Percentiles rank a stretch among this genome's conserved stretches.
These are phyloP conservation scores for Chiroxiphia lanceolata DNA, from an alignment of 2,797 vertebrate species.

Conservation along the genomic window DNA sequence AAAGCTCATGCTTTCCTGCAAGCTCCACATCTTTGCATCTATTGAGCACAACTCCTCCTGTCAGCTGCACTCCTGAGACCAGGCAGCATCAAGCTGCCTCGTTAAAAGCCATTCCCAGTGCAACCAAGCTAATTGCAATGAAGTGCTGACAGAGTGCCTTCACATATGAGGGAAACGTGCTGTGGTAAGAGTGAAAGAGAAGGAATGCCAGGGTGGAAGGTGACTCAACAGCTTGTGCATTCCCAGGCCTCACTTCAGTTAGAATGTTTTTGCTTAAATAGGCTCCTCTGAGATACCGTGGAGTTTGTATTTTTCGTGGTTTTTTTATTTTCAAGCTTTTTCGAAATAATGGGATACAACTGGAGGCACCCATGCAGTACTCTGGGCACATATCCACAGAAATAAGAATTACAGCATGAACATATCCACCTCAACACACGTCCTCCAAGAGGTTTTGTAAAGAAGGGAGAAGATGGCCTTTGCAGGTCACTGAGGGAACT, in stretches of 20 bases:
- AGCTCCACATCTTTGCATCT: not conserved
- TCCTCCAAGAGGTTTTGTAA: not conserved
- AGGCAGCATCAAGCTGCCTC: not conserved
- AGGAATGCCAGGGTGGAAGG: not conserved
- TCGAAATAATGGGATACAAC: not conserved
- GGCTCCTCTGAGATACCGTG: not conserved
- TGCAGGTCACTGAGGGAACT: not conserved
- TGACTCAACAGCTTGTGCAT: not conserved
- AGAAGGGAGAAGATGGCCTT: not conserved
- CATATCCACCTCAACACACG: accelerated
- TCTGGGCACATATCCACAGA: not conserved
- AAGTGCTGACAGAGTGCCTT: conserved; percentile 32
- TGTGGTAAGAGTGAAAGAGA: not conserved
- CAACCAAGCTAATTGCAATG: not conserved
- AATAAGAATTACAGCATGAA: not conserved
- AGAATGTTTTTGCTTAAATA: not conserved
- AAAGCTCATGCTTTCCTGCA: not conserved
- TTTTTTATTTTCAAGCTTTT: not conserved
- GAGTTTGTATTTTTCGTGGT: not conserved
- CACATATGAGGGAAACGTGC: not conserved
- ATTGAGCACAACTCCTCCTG: not conserved
- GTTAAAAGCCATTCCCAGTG: not conserved
- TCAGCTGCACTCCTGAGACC: not conserved
- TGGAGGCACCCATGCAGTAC: accelerated
- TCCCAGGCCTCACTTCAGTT: not conserved